Evolutionary conservation across 2,797 vertebrate species (phyloP).

Genomic region (Chaetophractus vellerosus): DNA sequence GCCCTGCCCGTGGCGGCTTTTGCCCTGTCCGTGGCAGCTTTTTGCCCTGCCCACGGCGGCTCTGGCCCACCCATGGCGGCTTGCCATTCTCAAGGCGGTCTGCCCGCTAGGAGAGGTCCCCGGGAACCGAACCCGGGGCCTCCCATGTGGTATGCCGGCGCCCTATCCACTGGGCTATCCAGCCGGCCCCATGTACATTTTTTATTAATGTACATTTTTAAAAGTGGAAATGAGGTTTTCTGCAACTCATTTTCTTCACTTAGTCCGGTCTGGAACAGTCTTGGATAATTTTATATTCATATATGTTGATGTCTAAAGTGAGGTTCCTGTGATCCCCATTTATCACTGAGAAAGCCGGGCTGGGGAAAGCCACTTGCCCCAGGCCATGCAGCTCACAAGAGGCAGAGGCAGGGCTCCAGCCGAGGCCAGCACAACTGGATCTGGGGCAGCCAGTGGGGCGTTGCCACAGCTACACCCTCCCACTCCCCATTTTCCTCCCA

Average conservation of each 20-base stretch:
- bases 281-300: background rate
- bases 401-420: background rate
- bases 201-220: background rate
- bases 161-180: too few species aligned
- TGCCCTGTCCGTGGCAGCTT: too few species aligned
- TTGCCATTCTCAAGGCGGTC: too few species aligned
- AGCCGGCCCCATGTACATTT: too few species aligned
- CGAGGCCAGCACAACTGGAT: background rate
- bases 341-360: background rate
- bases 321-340: background rate
- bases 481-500: slow-evolving; percentile 7
- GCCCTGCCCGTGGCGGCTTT: too few species aligned
- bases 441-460: background rate
- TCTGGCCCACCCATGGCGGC: too few species aligned
- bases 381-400: background rate
- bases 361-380: background rate
- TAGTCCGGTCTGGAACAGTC: background rate
- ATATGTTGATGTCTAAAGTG: background rate
- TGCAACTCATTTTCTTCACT: slow-evolving; percentile 39
- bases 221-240: slow-evolving; percentile 55
- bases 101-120: too few species aligned
- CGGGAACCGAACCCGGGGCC: too few species aligned
- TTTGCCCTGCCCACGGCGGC: too few species aligned
- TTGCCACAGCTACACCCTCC: background rate
- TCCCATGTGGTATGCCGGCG: too few species aligned